phyloP scores from a whole-genome alignment of 2,113 vertebrate species.

The Gopherus evgoodei region DNA sequence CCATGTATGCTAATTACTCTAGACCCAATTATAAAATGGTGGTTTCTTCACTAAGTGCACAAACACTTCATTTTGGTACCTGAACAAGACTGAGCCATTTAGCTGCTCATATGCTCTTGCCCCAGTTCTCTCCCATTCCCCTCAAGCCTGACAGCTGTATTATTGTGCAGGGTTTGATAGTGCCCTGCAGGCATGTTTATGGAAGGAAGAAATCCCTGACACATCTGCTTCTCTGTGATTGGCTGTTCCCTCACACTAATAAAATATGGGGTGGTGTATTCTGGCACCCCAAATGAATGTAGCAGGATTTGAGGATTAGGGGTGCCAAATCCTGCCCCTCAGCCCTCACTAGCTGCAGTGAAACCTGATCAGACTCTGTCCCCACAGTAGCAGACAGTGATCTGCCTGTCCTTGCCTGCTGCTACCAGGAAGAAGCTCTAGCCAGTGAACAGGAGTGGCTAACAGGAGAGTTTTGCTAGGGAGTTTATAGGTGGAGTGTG shows the following conservation, averaged over 20 bases:
- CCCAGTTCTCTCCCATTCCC: background rate
- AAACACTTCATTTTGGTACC: background rate
- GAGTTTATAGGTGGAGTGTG: no score
- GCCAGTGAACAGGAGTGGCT: no score
- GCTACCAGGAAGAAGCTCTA: background rate
- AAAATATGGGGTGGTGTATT: background rate
- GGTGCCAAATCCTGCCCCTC: background rate
- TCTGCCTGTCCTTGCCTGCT: background rate
- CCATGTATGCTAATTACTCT: background rate
- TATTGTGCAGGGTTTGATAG: background rate
- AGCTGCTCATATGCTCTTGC: background rate
- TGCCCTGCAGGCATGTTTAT: background rate
- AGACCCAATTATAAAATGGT: background rate
- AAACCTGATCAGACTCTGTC: background rate
- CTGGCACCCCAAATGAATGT: background rate
- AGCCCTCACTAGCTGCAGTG: background rate
- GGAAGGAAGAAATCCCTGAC: background rate
- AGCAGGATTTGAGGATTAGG: background rate
- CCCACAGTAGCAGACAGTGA: background rate
- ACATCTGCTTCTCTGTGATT: background rate
- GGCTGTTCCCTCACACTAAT: background rate
- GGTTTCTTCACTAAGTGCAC: background rate
- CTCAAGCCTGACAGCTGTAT: background rate
- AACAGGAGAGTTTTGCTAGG: no score
- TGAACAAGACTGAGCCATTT: background rate